Evolutionary conservation across 2,113 vertebrate genomes (phyloP), one percentile per base, ranked within the genome.

Genomic region (Entelurus aequoreus): DNA sequence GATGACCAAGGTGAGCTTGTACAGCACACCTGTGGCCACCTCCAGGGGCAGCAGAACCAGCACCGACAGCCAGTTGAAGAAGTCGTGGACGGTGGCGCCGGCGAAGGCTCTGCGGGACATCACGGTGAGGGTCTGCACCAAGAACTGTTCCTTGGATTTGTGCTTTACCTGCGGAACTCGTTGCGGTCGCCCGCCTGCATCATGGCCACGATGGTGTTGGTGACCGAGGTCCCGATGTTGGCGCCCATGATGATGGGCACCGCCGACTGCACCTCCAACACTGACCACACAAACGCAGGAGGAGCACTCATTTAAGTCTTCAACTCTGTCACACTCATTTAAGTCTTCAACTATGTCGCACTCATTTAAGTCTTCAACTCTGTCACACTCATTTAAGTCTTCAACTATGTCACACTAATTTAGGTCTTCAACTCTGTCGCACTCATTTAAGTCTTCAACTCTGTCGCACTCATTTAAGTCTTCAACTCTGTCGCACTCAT

Each of bases 61-160:
- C 58, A 98, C 97, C 0, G 97, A 97, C 0, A 99, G 91, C 95
- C 95, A 99, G 88, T 98, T 98, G 79, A 99, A 99, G 83, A 98
- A 98, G 84, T 98, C 95, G 0, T 98, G 95, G 21, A 99, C 92
- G 0, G 95, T 98, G 11, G 96, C 97, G 0, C 93, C 95, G 0
- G 94, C 95, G 71, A 98, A 98, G 1, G 97, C 97, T 81, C 97
- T 99, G 36, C 2, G 62, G 16, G 54, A 1, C 2, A 15, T 5
- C 37, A 54, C 58, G 44, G 38, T 46, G 4, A 6, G 10, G 10
- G 8, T 4, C 10, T 11, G 11, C 42, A 12, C 10, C 42, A 5
- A 46, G 1, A 11, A 5, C 10, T 19, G 9, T 10, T 19, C 49
- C 6, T 51, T 21, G 54, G 1, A 2, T 51, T 14, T 63, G 13